Percentiles rank a stretch among this genome's conserved stretches.
These are phyloP conservation scores for Podarcis cretensis DNA, from an alignment of 2,113 vertebrate species.

Conservation along the genomic window DNA sequence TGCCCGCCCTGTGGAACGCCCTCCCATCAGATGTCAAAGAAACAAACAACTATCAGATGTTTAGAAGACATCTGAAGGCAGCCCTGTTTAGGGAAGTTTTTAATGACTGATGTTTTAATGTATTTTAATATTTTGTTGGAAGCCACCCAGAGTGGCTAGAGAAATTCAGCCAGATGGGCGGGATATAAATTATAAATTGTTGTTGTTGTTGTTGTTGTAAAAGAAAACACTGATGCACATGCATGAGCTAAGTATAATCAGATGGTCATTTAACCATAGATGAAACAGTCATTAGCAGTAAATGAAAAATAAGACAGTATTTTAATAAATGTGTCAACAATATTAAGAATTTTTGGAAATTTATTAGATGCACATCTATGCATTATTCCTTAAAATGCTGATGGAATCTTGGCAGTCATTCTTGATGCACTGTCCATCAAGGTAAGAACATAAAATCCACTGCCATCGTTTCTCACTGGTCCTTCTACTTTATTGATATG, in stretches of 20 bases:
- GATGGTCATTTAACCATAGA: background rate
- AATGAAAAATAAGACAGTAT: background rate
- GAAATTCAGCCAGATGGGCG: too few species aligned
- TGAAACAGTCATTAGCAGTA: background rate
- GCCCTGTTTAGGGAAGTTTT: too few species aligned
- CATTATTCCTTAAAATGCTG: constrained; percentile 14
- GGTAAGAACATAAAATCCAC: constrained; percentile 26
- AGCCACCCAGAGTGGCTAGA: too few species aligned
- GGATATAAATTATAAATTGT: too few species aligned
- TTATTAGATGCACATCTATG: background rate
- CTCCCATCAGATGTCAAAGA: too few species aligned
- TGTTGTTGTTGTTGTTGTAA: too few species aligned
- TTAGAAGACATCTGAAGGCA: too few species aligned
- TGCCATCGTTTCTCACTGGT: constrained; percentile 2
- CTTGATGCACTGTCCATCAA: background rate
- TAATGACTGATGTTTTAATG: too few species aligned
- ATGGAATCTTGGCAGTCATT: constrained; percentile 15
- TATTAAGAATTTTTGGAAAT: constrained; percentile 14
- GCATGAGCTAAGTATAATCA: background rate
- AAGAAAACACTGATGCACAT: background rate
- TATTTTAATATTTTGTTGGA: too few species aligned
- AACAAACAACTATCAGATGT: too few species aligned
- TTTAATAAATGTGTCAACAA: background rate
- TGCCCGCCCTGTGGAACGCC: too few species aligned
- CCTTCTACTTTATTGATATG: constrained; percentile 33